Percentiles rank a stretch among this genome's conserved stretches.
These are phyloP conservation scores for Platichthys flesus DNA, from an alignment of 2,113 vertebrate genomes.

Conservation along the genomic window DNA sequence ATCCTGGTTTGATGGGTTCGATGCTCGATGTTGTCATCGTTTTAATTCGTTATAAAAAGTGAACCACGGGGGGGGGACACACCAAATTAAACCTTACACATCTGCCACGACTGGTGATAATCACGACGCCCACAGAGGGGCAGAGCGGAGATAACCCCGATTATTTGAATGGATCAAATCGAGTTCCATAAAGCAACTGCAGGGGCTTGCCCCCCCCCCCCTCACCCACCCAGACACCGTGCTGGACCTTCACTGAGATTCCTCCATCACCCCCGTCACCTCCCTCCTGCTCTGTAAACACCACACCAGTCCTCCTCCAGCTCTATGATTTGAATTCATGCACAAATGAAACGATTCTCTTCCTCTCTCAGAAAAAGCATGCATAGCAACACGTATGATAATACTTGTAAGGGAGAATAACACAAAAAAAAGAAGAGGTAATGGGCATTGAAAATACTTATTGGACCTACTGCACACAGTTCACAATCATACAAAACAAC, in stretches of 20 bases:
- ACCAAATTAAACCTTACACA: slow-evolving; percentile 42
- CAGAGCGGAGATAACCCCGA: slow-evolving; percentile 42
- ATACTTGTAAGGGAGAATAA: slow-evolving; percentile 73
- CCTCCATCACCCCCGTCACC: slow-evolving; percentile 13
- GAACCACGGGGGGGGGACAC: too few relatives aligned
- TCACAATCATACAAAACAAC: slow-evolving; percentile 64
- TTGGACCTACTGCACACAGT: slow-evolving; percentile 69
- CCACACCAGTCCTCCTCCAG: slow-evolving; percentile 38
- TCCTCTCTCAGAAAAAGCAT: slow-evolving; percentile 64
- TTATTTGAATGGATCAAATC: slow-evolving; percentile 27
- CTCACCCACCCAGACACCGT: not conserved
- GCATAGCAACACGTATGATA: slow-evolving; percentile 78
- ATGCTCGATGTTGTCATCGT: too few relatives aligned
- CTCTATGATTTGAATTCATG: slow-evolving; percentile 76
- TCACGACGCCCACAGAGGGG: slow-evolving; percentile 37
- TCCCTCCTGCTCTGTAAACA: slow-evolving; percentile 17
- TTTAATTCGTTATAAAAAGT: too few relatives aligned
- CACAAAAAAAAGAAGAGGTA: slow-evolving; percentile 57
- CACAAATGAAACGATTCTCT: slow-evolving; percentile 58
- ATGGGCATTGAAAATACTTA: slow-evolving; percentile 68
- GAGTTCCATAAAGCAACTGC: not conserved
- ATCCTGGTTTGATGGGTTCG: too few relatives aligned
- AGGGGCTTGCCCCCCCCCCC: not conserved
- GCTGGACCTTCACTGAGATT: slow-evolving; percentile 13
- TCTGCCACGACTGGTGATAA: slow-evolving; percentile 48